phyloP scores from a whole-genome alignment of 2,797 vertebrate species.

The Bucorvus abyssinicus region DNA sequence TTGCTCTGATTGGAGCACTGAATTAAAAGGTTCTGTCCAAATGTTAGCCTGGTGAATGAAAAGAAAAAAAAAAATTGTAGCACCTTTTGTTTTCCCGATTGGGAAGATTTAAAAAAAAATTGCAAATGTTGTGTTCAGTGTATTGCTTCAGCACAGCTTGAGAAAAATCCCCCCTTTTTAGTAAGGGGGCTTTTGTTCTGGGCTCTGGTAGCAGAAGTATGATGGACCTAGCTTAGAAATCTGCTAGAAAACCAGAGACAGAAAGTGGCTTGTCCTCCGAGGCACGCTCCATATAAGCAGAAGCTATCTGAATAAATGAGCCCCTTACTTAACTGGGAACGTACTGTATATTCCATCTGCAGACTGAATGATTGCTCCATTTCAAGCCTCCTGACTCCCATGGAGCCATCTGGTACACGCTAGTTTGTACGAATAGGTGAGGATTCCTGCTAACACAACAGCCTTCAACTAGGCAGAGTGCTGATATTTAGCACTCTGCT shows the following conservation, averaged over 20 bases:
- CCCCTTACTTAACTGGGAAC: slow-evolving; percentile 74
- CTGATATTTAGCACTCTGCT: slow-evolving; percentile 67
- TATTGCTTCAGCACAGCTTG: not conserved
- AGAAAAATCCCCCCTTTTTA: not conserved
- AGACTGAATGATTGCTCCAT: slow-evolving; percentile 74
- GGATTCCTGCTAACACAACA: slow-evolving; percentile 69
- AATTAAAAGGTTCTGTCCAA: not conserved
- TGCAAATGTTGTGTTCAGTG: not conserved
- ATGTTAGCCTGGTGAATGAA: not conserved
- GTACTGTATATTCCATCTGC: slow-evolving; percentile 74
- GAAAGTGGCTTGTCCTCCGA: slow-evolving; percentile 59
- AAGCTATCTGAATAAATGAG: slow-evolving; percentile 75
- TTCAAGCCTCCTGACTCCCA: slow-evolving; percentile 77
- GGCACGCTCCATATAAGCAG: slow-evolving; percentile 66
- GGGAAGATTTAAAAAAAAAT: not conserved
- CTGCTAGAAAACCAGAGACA: slow-evolving; percentile 60
- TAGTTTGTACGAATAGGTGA: slow-evolving; percentile 69
- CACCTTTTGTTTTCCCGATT: not conserved
- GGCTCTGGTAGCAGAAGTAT: slow-evolving; percentile 14
- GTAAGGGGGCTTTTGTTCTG: not conserved
- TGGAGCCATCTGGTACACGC: slow-evolving; percentile 74
- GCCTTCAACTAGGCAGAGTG: slow-evolving; percentile 61
- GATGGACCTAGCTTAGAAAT: slow-evolving; percentile 46
- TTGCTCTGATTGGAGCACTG: not conserved
- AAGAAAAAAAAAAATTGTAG: not conserved